These are phyloP conservation scores for Eleutherodactylus coqui DNA, from an alignment of 2,797 vertebrate genomes.

Conservation along the genomic window DNA sequence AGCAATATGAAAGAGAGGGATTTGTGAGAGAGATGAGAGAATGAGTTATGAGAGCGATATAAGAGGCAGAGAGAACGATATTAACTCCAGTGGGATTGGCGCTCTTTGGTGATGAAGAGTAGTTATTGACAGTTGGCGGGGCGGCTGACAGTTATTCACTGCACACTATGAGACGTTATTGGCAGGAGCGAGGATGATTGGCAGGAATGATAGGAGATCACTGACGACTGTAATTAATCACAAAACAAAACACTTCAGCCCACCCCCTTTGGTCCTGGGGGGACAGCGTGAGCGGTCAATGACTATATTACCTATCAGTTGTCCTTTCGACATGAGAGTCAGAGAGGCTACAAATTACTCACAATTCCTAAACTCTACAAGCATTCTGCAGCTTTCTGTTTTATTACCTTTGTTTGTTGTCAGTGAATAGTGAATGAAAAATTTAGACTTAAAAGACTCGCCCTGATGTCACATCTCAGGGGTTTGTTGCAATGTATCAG, in stretches of 20 bases:
- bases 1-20: too few species aligned
- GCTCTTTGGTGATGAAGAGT: constrained; percentile 67
- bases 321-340: not conserved
- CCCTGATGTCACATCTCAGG: not conserved
- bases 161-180: constrained; percentile 65
- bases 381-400: too few species aligned
- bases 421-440: too few species aligned
- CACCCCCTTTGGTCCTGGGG: not conserved
- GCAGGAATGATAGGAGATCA: not conserved
- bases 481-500: not conserved
- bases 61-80: too few species aligned
- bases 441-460: too few species aligned
- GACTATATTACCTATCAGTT: not conserved
- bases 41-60: too few species aligned
- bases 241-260: constrained; percentile 11
- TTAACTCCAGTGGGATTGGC: not conserved
- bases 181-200: constrained; percentile 73
- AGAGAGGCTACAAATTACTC: not conserved
- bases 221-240: constrained; percentile 47
- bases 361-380: not conserved
- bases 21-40: too few species aligned
- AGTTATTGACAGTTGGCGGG: constrained; percentile 70
- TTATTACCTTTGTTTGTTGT: not conserved
- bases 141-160: constrained; percentile 66
- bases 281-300: not conserved